phyloP scores from a whole-genome alignment of 1,140 invertebrate species.

The Aphelenchoides fujianensis region DNA sequence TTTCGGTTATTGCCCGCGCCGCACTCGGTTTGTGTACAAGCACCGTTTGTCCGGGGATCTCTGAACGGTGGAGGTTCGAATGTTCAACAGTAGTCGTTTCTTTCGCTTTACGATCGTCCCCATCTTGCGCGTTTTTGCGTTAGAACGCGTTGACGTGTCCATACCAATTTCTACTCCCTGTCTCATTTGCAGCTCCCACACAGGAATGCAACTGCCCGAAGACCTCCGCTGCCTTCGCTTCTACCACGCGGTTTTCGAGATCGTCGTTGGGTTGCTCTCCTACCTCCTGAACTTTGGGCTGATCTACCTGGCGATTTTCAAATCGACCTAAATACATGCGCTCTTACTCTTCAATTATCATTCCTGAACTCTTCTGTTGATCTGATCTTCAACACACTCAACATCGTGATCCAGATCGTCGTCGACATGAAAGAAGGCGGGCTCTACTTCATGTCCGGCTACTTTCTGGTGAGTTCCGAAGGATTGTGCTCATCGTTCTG shows the following conservation, averaged over 20 bases:
- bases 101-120: too few species aligned
- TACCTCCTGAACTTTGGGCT: background rate
- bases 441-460: background rate
- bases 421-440: constrained; percentile 15
- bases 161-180: too few species aligned
- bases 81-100: too few species aligned
- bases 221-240: background rate
- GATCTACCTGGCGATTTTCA: constrained; percentile 4
- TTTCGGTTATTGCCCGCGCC: too few species aligned
- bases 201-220: too few species aligned
- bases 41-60: too few species aligned
- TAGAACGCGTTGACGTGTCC: too few species aligned
- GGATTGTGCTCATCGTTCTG: background rate
- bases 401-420: background rate
- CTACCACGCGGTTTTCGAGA: constrained; percentile 11
- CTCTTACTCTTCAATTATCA: background rate
- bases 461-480: constrained; percentile 4
- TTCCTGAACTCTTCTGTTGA: constrained; percentile 5
- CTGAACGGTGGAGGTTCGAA: too few species aligned
- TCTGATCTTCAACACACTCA: background rate
- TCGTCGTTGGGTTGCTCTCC: background rate
- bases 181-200: too few species aligned
- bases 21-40: too few species aligned
- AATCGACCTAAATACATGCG: background rate
- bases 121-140: too few species aligned